These are phyloP conservation scores for Pyrrhia umbra DNA, from an alignment of 2,888 invertebrate species.

Conservation along the genomic window DNA sequence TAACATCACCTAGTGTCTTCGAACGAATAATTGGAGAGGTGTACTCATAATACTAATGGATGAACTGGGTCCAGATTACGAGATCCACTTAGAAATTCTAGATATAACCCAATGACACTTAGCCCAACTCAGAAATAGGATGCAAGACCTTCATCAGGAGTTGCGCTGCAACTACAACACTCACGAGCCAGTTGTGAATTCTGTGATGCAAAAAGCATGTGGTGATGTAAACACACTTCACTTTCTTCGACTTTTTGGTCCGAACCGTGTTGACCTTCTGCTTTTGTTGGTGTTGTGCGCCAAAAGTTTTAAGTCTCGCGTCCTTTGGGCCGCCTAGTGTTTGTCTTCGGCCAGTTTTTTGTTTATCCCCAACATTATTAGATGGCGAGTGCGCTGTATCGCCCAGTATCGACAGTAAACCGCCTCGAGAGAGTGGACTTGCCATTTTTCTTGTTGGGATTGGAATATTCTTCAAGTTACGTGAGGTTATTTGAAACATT, in stretches of 20 bases:
- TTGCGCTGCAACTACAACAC: no score
- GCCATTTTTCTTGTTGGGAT: not conserved
- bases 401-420: conserved; percentile 33
- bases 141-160: no score
- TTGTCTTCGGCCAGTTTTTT: conserved; percentile 58
- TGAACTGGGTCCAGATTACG: no score
- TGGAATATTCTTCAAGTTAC: conserved; percentile 4
- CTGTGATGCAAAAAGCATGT: no score
- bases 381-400: conserved; percentile 43
- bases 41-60: no score
- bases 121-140: no score
- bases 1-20: no score
- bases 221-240: no score
- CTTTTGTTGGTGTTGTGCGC: not conserved
- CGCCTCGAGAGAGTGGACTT: conserved; percentile 12
- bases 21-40: no score
- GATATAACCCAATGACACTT: no score
- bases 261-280: conserved; percentile 31
- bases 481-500: conserved; percentile 5
- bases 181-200: no score
- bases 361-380: conserved; percentile 59
- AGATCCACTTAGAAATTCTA: not conserved
- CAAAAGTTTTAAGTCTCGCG: conserved; percentile 54
- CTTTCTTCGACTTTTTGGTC: no score
- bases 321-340: conserved; percentile 36